Conservation (phyloP, 2,113 vertebrate genomes). For the Thalassarche chlororhynchos region DNA sequence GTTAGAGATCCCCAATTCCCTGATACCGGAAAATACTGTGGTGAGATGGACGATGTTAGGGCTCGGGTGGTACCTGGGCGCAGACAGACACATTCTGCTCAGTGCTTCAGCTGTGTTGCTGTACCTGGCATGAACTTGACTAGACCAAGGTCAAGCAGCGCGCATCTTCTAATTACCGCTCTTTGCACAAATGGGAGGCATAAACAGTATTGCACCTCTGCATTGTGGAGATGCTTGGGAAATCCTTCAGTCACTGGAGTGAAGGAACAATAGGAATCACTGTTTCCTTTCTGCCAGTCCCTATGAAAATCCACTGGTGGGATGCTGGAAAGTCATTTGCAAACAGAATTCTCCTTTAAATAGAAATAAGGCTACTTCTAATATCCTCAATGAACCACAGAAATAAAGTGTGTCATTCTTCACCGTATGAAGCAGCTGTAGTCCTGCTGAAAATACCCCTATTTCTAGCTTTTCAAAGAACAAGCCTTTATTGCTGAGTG, state of each 20-base stretch:
- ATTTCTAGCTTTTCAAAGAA: conserved; percentile 24
- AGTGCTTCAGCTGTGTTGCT: not conserved
- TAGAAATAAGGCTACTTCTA: not conserved
- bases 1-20: not conserved
- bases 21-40: not conserved
- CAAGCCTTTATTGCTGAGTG: conserved; percentile 14
- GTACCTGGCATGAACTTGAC: not conserved
- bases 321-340: not conserved
- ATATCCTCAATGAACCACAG: not conserved
- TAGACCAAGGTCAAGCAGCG: fast-evolving
- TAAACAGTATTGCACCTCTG: too few relatives aligned
- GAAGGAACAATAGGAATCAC: not conserved
- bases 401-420: not conserved
- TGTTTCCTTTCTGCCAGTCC: not conserved
- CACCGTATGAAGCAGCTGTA: not conserved
- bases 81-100: not conserved
- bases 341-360: not conserved
- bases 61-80: not conserved
- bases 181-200: not conserved
- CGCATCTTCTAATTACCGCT: not conserved
- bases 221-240: fast-evolving
- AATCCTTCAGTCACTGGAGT: not conserved
- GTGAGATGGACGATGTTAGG: not conserved
- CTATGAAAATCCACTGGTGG: not conserved
- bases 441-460: not conserved